Percentiles rank a stretch among this genome's conserved stretches.
Conservation (phyloP, 2,888 invertebrate species). For the Epirrhoe tristata region DNA sequence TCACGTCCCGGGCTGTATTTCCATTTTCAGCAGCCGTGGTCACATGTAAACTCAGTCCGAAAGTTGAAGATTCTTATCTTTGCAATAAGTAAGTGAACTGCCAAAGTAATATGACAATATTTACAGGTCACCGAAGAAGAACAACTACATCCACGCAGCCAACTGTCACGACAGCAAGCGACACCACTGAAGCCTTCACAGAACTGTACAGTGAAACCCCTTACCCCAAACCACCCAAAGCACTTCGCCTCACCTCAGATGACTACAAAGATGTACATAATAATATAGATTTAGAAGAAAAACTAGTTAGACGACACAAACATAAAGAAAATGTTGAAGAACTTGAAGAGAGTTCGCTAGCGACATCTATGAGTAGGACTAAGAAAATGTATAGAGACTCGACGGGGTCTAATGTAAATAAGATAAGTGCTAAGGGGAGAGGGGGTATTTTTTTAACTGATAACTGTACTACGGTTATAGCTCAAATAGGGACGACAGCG, state of each 20-base stretch:
- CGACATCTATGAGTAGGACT: constrained; percentile 73
- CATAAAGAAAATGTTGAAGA: constrained; percentile 69
- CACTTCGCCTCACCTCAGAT: constrained; percentile 68
- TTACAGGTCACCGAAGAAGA: constrained; percentile 80
- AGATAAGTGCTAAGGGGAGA: constrained; percentile 73
- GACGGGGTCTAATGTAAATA: constrained; percentile 71
- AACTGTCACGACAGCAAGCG: constrained; percentile 61
- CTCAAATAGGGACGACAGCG: constrained; percentile 87
- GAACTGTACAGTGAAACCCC: constrained; percentile 50
- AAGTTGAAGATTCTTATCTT: too few relatives aligned
- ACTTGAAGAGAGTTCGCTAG: constrained; percentile 65
- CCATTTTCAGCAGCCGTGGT: too few relatives aligned
- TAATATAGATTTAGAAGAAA: constrained; percentile 71
- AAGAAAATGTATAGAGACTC: constrained; percentile 84
- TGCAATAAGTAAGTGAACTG: too few relatives aligned
- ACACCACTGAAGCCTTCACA: constrained; percentile 61
- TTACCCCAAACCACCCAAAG: constrained; percentile 61
- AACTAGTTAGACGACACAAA: constrained; percentile 64
- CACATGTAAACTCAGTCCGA: too few relatives aligned
- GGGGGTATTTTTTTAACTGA: constrained; percentile 85
- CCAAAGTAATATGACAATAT: not conserved
- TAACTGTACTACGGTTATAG: constrained; percentile 87
- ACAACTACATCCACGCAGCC: constrained; percentile 68
- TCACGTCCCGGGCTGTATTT: too few relatives aligned
- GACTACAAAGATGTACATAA: constrained; percentile 70